Percentiles rank a stretch among this genome's conserved stretches.
These are phyloP conservation scores for Philopotamus ludificatus DNA, from an alignment of 1,140 invertebrate species.

Conservation along the genomic window DNA sequence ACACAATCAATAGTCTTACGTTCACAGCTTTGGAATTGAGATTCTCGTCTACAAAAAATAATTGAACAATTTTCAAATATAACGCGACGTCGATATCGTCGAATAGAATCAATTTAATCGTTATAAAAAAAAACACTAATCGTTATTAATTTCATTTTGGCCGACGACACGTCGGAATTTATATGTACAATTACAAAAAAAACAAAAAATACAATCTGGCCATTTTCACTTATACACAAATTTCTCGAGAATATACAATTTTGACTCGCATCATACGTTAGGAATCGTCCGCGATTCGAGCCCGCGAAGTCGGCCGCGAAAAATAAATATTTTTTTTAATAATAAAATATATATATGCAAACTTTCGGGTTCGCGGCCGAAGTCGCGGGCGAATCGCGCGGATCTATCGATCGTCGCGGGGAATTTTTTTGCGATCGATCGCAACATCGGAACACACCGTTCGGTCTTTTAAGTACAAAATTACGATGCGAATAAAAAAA, in stretches of 20 bases:
- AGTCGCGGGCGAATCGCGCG: conserved; percentile 1
- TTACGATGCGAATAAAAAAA: conserved; percentile 24
- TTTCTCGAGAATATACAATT: conserved; percentile 20
- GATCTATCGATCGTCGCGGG: not conserved
- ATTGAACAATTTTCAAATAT: conserved; percentile 25
- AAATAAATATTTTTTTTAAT: not conserved
- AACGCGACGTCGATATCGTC: conserved; percentile 37
- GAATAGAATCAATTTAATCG: conserved; percentile 36
- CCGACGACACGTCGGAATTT: conserved; percentile 34
- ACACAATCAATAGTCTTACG: conserved; percentile 30
- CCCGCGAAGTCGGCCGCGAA: not conserved
- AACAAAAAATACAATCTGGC: conserved; percentile 20
- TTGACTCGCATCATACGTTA: conserved; percentile 6
- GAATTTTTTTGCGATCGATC: not conserved
- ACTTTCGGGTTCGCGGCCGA: not conserved
- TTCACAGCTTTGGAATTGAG: conserved; percentile 36
- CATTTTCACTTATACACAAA: conserved; percentile 11
- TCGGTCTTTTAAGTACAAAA: conserved; percentile 26
- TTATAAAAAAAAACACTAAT: conserved; percentile 39
- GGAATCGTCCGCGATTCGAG: not conserved
- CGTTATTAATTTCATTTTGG: conserved; percentile 32
- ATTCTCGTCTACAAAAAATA: conserved; percentile 33
- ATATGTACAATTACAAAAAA: conserved; percentile 34
- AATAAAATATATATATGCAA: not conserved
- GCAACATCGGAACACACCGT: conserved; percentile 14